Conservation (phyloP, 2,888 invertebrate genomes). For the Lepidochitona cinerea region DNA sequence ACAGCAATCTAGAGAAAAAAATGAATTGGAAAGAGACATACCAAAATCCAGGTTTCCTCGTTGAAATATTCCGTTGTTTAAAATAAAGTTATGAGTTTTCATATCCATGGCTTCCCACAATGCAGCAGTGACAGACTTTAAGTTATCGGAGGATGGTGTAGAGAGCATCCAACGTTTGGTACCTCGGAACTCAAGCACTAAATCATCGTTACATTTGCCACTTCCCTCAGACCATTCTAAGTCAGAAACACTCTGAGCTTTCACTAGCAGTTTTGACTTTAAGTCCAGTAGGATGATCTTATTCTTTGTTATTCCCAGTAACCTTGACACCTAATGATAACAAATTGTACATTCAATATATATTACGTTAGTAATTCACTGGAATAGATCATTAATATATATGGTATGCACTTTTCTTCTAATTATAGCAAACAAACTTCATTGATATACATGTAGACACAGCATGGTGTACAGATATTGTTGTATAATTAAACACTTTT, state of each 20-base stretch:
- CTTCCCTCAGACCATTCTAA: slow-evolving; percentile 78
- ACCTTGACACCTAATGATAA: slow-evolving; percentile 73
- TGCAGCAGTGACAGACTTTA: slow-evolving; percentile 74
- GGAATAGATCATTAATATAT: neutral
- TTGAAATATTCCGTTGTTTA: slow-evolving; percentile 54
- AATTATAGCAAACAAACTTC: neutral
- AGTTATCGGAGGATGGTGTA: slow-evolving; percentile 73
- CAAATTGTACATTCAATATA: neutral
- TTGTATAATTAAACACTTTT: too few relatives aligned
- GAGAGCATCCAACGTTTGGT: slow-evolving; percentile 73
- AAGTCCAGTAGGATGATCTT: slow-evolving; percentile 77
- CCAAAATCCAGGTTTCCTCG: slow-evolving; percentile 65
- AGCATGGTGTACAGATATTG: neutral
- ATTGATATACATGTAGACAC: neutral
- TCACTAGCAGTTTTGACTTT: slow-evolving; percentile 75
- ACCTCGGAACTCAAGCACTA: slow-evolving; percentile 77
- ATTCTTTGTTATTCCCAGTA: slow-evolving; percentile 76
- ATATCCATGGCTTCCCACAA: slow-evolving; percentile 79
- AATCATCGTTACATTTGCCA: slow-evolving; percentile 76
- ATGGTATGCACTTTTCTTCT: neutral
- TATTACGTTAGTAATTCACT: neutral
- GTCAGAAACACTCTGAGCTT: slow-evolving; percentile 74
- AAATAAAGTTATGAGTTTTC: slow-evolving; percentile 53
- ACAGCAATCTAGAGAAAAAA: too few relatives aligned
- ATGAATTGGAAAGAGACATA: too few relatives aligned